A percentile compares a stretch with the other conserved stretches of the same genome.
Conservation (phyloP, 2,797 vertebrate species). For the Siniperca scherzeri region DNA sequence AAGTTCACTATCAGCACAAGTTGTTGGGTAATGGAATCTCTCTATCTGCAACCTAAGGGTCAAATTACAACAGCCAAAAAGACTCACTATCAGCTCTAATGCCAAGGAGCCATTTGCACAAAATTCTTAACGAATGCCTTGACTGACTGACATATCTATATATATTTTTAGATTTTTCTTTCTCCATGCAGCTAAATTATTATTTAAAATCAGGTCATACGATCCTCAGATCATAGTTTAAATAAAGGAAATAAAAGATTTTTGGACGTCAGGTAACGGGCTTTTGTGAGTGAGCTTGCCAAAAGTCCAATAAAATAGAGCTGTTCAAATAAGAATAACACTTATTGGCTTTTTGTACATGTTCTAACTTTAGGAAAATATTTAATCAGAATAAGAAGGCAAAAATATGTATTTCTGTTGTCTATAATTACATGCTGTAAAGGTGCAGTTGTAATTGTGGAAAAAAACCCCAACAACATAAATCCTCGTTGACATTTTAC, state of each 20-base stretch:
- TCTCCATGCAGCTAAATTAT: neutral
- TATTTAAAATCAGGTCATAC: slow-evolving; percentile 1
- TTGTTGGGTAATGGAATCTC: slow-evolving; percentile 26
- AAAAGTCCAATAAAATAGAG: neutral
- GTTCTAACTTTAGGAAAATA: neutral
- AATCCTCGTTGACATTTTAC: neutral
- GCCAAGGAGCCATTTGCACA: slow-evolving; percentile 11
- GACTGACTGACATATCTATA: neutral
- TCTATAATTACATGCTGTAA: neutral
- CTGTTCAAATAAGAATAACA: neutral
- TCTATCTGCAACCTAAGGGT: slow-evolving; percentile 31
- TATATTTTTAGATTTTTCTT: neutral
- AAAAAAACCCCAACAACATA: neutral
- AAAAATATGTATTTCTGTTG: neutral
- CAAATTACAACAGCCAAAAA: neutral
- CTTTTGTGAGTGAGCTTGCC: neutral
- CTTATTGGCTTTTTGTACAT: neutral
- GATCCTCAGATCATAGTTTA: neutral
- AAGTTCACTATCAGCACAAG: slow-evolving; percentile 41
- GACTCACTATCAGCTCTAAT: slow-evolving; percentile 9
- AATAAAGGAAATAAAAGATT: neutral
- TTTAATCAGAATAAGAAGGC: neutral
- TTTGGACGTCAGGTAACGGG: neutral
- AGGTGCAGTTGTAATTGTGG: neutral
- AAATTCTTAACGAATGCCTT: slow-evolving; percentile 2